Percentiles rank a stretch among this genome's conserved stretches.
phyloP scores from a whole-genome alignment of 2,888 invertebrate species.

The Neoscelio sp. region DNA sequence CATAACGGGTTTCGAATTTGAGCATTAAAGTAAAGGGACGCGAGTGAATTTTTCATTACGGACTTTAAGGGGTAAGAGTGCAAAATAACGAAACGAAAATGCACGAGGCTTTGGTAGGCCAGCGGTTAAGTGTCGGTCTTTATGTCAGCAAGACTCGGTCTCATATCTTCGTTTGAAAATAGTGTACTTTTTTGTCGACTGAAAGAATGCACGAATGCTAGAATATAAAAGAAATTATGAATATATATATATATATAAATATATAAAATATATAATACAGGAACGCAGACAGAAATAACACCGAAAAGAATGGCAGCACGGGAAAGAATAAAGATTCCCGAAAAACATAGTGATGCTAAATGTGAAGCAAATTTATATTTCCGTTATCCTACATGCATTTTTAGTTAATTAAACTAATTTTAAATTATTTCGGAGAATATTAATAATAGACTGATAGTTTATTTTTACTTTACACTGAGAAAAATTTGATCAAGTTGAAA shows the following conservation, averaged over 20 bases:
- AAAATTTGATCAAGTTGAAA: too few species aligned
- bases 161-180: conserved; percentile 4
- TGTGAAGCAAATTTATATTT: conserved; percentile 9
- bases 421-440: not conserved
- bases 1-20: not conserved
- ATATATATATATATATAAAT: conserved; percentile 7
- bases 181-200: not conserved
- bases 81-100: conserved; percentile 4
- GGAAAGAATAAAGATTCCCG: not conserved
- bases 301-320: not conserved
- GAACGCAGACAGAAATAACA: conserved; percentile 14
- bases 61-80: not conserved
- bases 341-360: not conserved
- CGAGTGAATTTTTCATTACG: conserved; percentile 11
- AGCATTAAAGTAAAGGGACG: conserved; percentile 7
- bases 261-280: too few species aligned
- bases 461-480: too few species aligned
- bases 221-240: conserved; percentile 9
- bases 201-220: conserved; percentile 7
- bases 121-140: conserved; percentile 33
- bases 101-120: conserved; percentile 7
- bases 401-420: conserved; percentile 7
- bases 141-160: conserved; percentile 11
- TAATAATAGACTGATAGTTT: too few species aligned
- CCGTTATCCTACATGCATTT: conserved; percentile 1